Evolutionary conservation across 2,888 invertebrate species (phyloP).

Genomic region (Branchipolynoe longqiensis): DNA sequence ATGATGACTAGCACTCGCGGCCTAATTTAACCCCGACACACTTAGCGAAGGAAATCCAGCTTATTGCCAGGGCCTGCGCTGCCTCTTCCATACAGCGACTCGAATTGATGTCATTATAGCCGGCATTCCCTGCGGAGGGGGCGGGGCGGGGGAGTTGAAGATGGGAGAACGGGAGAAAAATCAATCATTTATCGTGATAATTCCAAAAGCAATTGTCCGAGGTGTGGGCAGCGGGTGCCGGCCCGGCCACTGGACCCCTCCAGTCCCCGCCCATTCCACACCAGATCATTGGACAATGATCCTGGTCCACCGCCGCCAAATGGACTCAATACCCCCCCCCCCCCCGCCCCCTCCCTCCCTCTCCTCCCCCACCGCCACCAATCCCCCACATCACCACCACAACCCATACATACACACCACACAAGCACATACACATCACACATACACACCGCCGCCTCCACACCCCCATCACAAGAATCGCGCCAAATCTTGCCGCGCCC

Average conservation of each 20-base stretch:
- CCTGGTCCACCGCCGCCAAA: constrained; percentile 9
- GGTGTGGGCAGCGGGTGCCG: not conserved
- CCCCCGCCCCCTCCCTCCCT: not conserved
- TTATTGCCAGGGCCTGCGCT: too few relatives aligned
- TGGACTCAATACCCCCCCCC: constrained; percentile 38
- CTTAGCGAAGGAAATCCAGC: too few relatives aligned
- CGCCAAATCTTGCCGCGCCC: not conserved
- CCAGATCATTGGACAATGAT: constrained; percentile 41
- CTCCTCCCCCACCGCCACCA: not conserved
- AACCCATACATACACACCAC: not conserved
- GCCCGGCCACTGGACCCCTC: not conserved
- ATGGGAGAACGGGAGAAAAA: not conserved
- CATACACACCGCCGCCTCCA: not conserved
- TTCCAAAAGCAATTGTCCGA: constrained; percentile 28
- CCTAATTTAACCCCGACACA: too few relatives aligned
- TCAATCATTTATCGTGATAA: constrained; percentile 43
- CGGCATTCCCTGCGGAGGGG: too few relatives aligned
- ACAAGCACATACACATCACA: not conserved
- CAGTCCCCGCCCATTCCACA: constrained; percentile 27
- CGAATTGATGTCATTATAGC: too few relatives aligned
- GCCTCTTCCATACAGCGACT: too few relatives aligned
- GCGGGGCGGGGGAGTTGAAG: too few relatives aligned
- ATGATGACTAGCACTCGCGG: too few relatives aligned
- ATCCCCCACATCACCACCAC: not conserved
- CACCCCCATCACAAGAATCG: not conserved